Evolutionary conservation across 2,797 vertebrate genomes (phyloP).

Genomic region (Sebastes steindachneri): DNA sequence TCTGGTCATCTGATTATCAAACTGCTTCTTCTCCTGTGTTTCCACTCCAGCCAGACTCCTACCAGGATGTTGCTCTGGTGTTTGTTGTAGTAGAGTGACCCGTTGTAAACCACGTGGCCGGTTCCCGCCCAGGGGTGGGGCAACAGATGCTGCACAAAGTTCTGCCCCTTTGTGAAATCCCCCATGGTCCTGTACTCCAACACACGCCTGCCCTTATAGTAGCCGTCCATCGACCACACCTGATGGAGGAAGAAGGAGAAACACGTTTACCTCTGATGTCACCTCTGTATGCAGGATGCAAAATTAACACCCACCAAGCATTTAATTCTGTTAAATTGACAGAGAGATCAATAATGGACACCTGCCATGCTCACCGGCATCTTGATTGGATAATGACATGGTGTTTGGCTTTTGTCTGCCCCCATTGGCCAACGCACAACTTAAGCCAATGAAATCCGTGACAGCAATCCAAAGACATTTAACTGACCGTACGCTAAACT

Average conservation of each 20-base stretch:
- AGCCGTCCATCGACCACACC: slow-evolving; percentile 98
- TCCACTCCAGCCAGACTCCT: slow-evolving; percentile 26
- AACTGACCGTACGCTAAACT: not conserved
- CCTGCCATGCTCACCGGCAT: not conserved
- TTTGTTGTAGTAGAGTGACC: slow-evolving; percentile 94
- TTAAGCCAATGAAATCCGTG: not conserved
- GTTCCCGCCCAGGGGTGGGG: slow-evolving; percentile 94
- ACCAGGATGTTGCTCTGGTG: slow-evolving; percentile 91
- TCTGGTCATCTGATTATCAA: not conserved
- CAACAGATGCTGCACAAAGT: slow-evolving; percentile 94
- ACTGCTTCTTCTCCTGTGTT: not conserved
- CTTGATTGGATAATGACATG: slow-evolving; percentile 22
- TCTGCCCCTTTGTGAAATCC: slow-evolving; percentile 92
- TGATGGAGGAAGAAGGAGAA: slow-evolving; percentile 41
- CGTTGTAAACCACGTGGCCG: slow-evolving; percentile 92
- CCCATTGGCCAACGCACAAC: not conserved
- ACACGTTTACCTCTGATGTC: not conserved
- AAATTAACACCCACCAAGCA: not conserved
- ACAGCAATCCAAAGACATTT: not conserved
- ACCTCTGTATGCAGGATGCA: not conserved
- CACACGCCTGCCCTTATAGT: slow-evolving; percentile 92
- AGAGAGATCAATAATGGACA: slow-evolving; percentile 5
- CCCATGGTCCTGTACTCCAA: slow-evolving; percentile 92
- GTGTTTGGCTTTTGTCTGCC: not conserved
- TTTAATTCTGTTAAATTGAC: not conserved